These are phyloP conservation scores for Dipodomys ordii DNA, from an alignment of 2,113 vertebrate genomes.

Conservation along the genomic window DNA sequence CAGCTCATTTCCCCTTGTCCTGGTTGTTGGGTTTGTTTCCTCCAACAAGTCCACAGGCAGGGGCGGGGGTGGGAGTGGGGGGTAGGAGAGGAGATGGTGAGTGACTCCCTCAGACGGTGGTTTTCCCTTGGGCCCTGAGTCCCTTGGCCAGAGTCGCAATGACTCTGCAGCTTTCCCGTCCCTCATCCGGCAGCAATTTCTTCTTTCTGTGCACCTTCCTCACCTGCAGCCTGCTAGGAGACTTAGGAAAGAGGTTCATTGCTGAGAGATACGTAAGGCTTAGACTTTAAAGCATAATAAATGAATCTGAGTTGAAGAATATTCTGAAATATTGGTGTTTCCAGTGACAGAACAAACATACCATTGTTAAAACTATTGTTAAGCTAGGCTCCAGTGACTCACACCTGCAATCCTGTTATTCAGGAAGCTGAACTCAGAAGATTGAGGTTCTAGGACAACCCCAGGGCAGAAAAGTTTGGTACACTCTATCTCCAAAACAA, in stretches of 20 bases:
- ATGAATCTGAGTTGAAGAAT: slow-evolving; percentile 6
- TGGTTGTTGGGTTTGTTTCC: neutral
- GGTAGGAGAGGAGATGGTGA: neutral
- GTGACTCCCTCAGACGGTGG: neutral
- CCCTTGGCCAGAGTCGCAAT: neutral
- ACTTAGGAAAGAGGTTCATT: neutral
- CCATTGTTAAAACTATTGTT: neutral
- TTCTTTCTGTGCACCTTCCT: neutral
- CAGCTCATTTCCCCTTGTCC: slow-evolving; percentile 15
- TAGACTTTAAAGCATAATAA: neutral
- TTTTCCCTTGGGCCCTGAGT: neutral
- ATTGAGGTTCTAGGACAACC: no score
- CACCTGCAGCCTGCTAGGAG: neutral
- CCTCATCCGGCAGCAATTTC: neutral
- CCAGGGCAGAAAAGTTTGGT: no score
- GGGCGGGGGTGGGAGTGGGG: no score
- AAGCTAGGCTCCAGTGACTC: no score
- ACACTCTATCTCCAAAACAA: no score
- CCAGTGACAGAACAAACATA: neutral
- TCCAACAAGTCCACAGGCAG: neutral
- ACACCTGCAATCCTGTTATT: no score
- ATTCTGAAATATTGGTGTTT: slow-evolving; percentile 45
- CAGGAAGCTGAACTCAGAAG: no score
- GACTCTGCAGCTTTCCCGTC: neutral
- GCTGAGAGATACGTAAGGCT: neutral